Conservation (phyloP, 2,888 invertebrate genomes). For the Caenorhabditis imperialis region DNA sequence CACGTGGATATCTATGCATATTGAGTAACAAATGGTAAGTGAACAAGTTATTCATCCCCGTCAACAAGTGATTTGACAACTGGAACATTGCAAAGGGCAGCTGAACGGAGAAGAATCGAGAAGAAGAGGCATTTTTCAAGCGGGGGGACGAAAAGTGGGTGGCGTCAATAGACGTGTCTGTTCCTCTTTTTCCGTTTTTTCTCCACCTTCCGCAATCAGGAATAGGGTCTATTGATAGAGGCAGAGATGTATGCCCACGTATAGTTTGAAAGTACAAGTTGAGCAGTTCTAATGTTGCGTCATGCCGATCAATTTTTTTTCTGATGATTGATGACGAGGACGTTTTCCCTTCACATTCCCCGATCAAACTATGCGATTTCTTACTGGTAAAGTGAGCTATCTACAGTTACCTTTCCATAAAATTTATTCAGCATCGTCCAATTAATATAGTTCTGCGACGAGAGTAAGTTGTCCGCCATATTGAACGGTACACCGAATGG, state of each 20-base stretch:
- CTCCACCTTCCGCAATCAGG: constrained; percentile 7
- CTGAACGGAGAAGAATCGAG: constrained; percentile 12
- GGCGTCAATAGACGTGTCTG: constrained; percentile 35
- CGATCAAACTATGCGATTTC: too few species aligned
- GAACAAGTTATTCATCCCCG: constrained; percentile 14
- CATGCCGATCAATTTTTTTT: too few species aligned
- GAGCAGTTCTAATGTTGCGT: too few species aligned
- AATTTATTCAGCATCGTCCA: constrained; percentile 70
- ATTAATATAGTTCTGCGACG: constrained; percentile 67
- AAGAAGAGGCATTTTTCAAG: constrained; percentile 24
- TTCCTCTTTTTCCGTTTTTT: constrained; percentile 24
- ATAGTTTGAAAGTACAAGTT: constrained; percentile 11
- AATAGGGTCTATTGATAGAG: constrained; percentile 2
- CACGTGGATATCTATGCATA: constrained; percentile 13
- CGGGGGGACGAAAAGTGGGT: constrained; percentile 48
- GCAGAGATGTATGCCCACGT: neutral
- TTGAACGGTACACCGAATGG: constrained; percentile 18
- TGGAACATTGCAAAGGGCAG: constrained; percentile 45
- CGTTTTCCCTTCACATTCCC: too few species aligned
- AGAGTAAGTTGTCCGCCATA: constrained; percentile 64
- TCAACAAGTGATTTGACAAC: neutral
- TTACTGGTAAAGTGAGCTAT: too few species aligned
- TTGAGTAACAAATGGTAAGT: constrained; percentile 28
- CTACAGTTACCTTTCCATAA: constrained; percentile 58
- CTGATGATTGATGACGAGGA: too few species aligned